Evolutionary conservation across 2,113 vertebrate species (phyloP).

Genomic region (Erpornis zantholeuca): DNA sequence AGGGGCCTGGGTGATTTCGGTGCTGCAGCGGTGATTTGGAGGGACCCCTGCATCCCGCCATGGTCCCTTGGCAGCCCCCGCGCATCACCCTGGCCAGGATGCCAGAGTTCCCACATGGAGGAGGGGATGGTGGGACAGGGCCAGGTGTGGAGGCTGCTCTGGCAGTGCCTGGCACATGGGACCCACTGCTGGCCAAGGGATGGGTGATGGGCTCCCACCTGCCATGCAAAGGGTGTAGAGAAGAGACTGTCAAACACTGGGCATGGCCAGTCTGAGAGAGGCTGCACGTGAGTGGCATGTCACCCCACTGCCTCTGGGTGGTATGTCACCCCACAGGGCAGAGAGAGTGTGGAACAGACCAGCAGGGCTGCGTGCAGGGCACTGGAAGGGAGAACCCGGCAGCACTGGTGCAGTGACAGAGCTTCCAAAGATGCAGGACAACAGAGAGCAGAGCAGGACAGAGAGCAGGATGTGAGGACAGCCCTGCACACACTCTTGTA

Average conservation of each 20-base stretch:
- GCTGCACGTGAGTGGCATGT: not conserved
- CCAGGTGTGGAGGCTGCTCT: not conserved
- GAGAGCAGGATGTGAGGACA: not conserved
- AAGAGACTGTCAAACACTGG: rapidly evolving
- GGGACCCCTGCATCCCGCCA: rapidly evolving
- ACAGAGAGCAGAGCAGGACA: not conserved
- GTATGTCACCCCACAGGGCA: not conserved
- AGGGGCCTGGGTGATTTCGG: not conserved
- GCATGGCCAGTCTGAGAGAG: not conserved
- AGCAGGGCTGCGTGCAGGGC: rapidly evolving
- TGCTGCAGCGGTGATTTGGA: not conserved
- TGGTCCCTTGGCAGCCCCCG: rapidly evolving
- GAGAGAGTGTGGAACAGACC: not conserved
- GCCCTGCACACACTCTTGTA: not conserved
- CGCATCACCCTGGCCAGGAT: rapidly evolving
- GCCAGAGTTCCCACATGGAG: rapidly evolving
- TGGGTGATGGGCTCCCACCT: not conserved
- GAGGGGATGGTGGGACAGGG: not conserved
- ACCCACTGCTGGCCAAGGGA: rapidly evolving
- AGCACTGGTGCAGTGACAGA: not conserved
- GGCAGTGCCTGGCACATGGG: rapidly evolving
- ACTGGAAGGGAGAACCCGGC: rapidly evolving
- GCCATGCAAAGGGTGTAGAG: rapidly evolving
- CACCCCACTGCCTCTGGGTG: rapidly evolving
- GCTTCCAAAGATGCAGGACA: not conserved